phyloP scores from a whole-genome alignment of 2,888 invertebrate species.

The Bombylius major region DNA sequence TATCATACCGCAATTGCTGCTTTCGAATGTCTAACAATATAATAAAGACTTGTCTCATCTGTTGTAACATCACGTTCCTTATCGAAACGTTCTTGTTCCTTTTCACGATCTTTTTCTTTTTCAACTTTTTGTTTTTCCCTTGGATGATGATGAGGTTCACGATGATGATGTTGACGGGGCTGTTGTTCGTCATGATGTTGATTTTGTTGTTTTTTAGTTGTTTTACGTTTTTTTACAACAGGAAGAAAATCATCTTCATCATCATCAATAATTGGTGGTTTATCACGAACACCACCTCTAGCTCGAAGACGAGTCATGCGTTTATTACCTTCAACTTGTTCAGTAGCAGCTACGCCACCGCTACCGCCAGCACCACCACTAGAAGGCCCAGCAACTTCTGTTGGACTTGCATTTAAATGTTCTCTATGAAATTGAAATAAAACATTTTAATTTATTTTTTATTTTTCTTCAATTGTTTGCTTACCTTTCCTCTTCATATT shows the following conservation, averaged over 20 bases:
- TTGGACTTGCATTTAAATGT: slow-evolving; percentile 30
- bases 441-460: not conserved
- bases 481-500: slow-evolving; percentile 56
- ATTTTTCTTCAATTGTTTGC: too few species aligned
- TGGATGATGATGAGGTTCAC: slow-evolving; percentile 17
- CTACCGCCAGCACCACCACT: not conserved
- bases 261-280: slow-evolving; percentile 37
- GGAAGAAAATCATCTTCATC: slow-evolving; percentile 37
- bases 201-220: slow-evolving; percentile 21
- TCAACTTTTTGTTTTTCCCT: slow-evolving; percentile 30
- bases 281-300: slow-evolving; percentile 37
- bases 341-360: slow-evolving; percentile 1
- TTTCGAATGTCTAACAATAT: slow-evolving; percentile 69
- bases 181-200: slow-evolving; percentile 24
- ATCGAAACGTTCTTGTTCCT: slow-evolving; percentile 31
- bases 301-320: slow-evolving; percentile 53
- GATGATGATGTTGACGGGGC: slow-evolving; percentile 16
- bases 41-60: slow-evolving; percentile 76
- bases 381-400: slow-evolving; percentile 38
- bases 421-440: slow-evolving; percentile 21
- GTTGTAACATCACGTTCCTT: slow-evolving; percentile 43
- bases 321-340: slow-evolving; percentile 14
- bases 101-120: slow-evolving; percentile 29
- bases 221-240: slow-evolving; percentile 29
- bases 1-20: slow-evolving; percentile 58